Percentiles rank a stretch among this genome's conserved stretches.
These are phyloP conservation scores for Hybos culiciformis DNA, from an alignment of 2,888 invertebrate genomes.

Conservation along the genomic window DNA sequence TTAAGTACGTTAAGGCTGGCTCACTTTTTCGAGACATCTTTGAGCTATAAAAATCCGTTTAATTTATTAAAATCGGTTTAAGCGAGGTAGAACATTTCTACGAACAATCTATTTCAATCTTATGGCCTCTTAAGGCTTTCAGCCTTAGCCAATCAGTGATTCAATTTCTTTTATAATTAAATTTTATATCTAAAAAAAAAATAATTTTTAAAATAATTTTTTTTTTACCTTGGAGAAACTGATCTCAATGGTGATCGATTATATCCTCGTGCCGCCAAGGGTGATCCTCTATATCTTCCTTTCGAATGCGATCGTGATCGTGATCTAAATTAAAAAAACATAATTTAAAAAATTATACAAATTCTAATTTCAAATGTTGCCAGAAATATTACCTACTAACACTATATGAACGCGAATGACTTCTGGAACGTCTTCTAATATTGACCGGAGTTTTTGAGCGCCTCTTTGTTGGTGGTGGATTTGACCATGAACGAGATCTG, in stretches of 20 bases:
- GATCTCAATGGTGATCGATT: slow-evolving; percentile 7
- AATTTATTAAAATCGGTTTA: no score
- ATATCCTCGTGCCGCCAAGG: slow-evolving; percentile 4
- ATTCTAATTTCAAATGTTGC: background rate
- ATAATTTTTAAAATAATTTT: no score
- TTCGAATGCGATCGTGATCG: slow-evolving; percentile 11
- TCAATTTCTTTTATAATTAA: no score
- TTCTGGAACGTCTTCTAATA: slow-evolving; percentile 19
- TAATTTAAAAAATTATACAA: background rate
- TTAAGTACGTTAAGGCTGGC: no score
- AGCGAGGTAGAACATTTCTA: no score
- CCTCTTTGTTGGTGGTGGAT: slow-evolving; percentile 21
- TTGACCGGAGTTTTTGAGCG: slow-evolving; percentile 21
- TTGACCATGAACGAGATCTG: slow-evolving; percentile 23
- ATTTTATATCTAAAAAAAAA: no score
- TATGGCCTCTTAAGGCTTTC: no score
- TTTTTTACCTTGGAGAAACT: slow-evolving; percentile 12
- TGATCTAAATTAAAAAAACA: slow-evolving; percentile 8
- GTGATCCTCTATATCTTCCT: slow-evolving; percentile 9
- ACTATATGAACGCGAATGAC: slow-evolving; percentile 20
- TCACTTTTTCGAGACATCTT: no score
- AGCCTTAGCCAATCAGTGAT: no score
- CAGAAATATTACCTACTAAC: slow-evolving; percentile 17
- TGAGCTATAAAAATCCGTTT: no score
- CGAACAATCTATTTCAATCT: no score